phyloP scores from a whole-genome alignment of 2,888 invertebrate genomes.

The Epistrophella euchroma region DNA sequence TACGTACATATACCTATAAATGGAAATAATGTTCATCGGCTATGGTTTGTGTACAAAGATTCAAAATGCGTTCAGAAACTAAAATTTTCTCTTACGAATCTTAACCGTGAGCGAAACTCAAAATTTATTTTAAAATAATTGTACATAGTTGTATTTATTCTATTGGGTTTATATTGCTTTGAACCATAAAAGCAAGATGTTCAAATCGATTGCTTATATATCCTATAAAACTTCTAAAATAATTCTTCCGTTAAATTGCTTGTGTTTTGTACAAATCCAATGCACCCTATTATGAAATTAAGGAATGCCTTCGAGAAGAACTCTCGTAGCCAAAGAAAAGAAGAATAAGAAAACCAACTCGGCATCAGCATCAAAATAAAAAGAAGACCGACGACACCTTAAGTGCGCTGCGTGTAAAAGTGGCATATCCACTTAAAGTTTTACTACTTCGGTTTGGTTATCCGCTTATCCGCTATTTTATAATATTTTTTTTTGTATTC shows the following conservation, averaged over 20 bases:
- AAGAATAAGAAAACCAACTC: conserved; percentile 14
- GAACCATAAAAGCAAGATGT: background rate
- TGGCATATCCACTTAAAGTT: conserved; percentile 67
- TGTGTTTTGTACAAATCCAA: background rate
- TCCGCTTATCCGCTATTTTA: conserved; percentile 41
- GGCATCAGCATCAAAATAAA: conserved; percentile 11
- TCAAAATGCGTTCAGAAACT: too few relatives aligned
- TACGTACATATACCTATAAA: too few relatives aligned
- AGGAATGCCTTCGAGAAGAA: conserved; percentile 9
- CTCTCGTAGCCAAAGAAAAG: conserved; percentile 7
- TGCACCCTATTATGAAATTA: background rate
- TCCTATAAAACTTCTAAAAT: too few relatives aligned
- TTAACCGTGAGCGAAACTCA: too few relatives aligned
- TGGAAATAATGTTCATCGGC: too few relatives aligned
- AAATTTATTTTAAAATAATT: too few relatives aligned
- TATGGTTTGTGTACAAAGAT: too few relatives aligned
- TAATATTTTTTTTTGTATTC: conserved; percentile 23
- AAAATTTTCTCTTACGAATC: too few relatives aligned
- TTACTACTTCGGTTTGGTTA: conserved; percentile 29
- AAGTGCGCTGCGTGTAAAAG: conserved; percentile 53
- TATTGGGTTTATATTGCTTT: too few relatives aligned
- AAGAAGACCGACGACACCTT: conserved; percentile 43
- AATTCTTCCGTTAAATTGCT: background rate
- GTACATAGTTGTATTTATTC: too few relatives aligned
- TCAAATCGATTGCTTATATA: background rate